Evolutionary conservation across 2,888 invertebrate species (phyloP).

Genomic region (Eupithecia centaureata): DNA sequence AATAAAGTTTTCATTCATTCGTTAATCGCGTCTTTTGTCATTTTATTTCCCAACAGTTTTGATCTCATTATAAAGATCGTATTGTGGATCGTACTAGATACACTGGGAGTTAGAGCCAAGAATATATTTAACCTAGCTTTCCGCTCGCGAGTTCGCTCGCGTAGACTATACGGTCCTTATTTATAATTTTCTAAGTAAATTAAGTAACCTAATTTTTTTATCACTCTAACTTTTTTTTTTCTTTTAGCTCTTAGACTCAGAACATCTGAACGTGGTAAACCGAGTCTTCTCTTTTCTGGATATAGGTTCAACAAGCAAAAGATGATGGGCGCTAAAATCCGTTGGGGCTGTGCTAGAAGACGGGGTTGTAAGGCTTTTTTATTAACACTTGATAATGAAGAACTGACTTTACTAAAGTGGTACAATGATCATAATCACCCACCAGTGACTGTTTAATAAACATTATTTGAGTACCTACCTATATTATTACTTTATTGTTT

Average conservation of each 20-base stretch:
- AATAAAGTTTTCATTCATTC: too few relatives aligned
- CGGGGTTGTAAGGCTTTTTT: constrained; percentile 25
- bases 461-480: too few relatives aligned
- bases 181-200: background rate
- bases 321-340: background rate
- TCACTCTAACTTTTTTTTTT: background rate
- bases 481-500: too few relatives aligned
- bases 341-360: background rate
- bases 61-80: too few relatives aligned
- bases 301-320: background rate
- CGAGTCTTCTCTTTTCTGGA: background rate
- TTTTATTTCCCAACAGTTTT: too few relatives aligned
- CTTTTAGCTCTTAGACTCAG: background rate
- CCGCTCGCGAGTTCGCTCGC: too few relatives aligned
- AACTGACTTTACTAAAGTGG: constrained; percentile 33
- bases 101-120: too few relatives aligned
- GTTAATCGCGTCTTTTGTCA: too few relatives aligned
- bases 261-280: background rate
- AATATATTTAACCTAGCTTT: too few relatives aligned
- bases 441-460: constrained; percentile 13
- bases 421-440: constrained; percentile 48
- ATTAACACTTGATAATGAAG: constrained; percentile 42
- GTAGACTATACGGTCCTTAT: too few relatives aligned
- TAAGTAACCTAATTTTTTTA: too few relatives aligned
- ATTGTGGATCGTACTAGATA: too few relatives aligned